Evolutionary conservation across 2,888 invertebrate genomes (phyloP), one percentile per base, ranked within the genome.

Genomic region (Eurois occulta): DNA sequence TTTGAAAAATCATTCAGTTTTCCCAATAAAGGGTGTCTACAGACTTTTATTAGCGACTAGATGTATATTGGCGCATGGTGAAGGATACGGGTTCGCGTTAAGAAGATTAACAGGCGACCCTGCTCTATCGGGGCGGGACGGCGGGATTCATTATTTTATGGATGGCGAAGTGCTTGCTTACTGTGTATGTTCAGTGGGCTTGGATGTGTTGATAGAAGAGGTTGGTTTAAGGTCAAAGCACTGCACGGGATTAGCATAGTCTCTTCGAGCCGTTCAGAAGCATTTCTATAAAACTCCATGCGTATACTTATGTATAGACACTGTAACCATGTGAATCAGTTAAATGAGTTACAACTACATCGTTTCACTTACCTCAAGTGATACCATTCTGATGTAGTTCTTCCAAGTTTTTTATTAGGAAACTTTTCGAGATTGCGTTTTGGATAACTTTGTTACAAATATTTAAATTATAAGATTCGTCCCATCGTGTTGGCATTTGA

Each of bases 71-170:
- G 75, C 60, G 66, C 77, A 72, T 81, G 81, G 74, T 65, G 68
- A 74, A 71, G 77, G 80, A 88, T 88, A 77, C 78, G 87, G 68
- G 84, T 72, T 28, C 64, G 79, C 87, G 86, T 88, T 87, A 88
- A 71, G 80, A 87, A 87, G 89, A 87, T 88, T 88, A 87, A 87
- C 87, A 81, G 69, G 84, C 75, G 80, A 86, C 87, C 87, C 78
- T 67, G 75, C 80, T 80, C 87, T 77, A 81, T 83, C 86, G 69
- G 82, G 75, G 28, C 35, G 72, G 46, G 72, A 58, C 60, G 67
- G 64, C 52, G 52, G 76, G 68, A 83, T 85, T 75, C 79, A 80
- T 87, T 88, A 80, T 76, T 87, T 75, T 78, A 80, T 75, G 60
- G 76, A 77, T 82, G 62, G 73, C 16, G 13, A 11, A 69, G 72